Evolutionary conservation across 2,113 vertebrate species (phyloP).

Genomic region (Vulpes lagopus): DNA sequence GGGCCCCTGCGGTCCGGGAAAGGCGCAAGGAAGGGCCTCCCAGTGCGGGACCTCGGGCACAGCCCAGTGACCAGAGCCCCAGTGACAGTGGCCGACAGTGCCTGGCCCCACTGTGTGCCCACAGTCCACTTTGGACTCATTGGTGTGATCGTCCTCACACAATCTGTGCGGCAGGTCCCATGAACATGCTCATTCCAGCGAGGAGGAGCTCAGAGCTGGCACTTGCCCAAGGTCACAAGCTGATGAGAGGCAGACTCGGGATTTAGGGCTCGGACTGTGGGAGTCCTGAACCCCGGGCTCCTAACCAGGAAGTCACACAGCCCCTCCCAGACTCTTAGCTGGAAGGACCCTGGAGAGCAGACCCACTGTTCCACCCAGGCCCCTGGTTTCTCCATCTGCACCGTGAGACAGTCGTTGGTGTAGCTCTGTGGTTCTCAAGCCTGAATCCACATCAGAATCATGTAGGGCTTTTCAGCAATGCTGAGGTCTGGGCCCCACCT

Average conservation of each 20-base stretch:
- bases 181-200: too few relatives aligned
- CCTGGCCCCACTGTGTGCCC: neutral
- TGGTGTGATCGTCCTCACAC: neutral
- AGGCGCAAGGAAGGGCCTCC: neutral
- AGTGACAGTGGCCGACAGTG: neutral
- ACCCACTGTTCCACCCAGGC: rapidly evolving
- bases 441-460: neutral
- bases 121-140: neutral
- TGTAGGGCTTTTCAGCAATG: neutral
- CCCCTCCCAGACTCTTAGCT: neutral
- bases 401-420: rapidly evolving
- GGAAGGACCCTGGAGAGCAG: neutral
- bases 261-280: neutral
- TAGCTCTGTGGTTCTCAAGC: neutral
- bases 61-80: neutral
- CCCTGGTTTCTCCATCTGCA: neutral
- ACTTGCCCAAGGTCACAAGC: neutral
- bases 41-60: neutral
- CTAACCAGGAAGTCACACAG: neutral
- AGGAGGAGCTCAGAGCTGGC: neutral
- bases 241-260: neutral
- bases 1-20: neutral
- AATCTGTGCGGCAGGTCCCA: rapidly evolving
- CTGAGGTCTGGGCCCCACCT: neutral
- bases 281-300: neutral